Conservation (phyloP, 1,140 invertebrate species). For the Oncopodura yosiiana region DNA sequence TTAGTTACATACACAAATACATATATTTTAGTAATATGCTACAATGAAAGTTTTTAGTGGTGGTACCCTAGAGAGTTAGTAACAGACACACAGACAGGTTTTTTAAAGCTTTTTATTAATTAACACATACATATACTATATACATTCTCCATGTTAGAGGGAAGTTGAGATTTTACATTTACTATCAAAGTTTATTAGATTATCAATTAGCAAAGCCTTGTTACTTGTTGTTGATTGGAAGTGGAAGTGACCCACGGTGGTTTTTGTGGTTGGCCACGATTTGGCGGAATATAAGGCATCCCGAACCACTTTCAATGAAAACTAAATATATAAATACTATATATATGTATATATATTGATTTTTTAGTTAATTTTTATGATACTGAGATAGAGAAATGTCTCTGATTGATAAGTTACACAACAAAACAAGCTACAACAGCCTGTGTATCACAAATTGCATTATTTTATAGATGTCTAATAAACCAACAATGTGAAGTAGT, state of each 20-base stretch:
- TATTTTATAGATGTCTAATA: too few species aligned
- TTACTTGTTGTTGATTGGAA: slow-evolving; percentile 19
- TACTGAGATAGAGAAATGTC: not conserved
- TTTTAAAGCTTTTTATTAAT: too few species aligned
- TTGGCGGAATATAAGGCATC: slow-evolving; percentile 18
- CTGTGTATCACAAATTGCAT: too few species aligned
- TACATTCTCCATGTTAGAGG: too few species aligned
- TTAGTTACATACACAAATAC: not conserved
- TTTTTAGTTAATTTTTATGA: too few species aligned
- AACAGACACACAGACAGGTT: not conserved
- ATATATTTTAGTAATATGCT: not conserved
- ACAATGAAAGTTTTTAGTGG: not conserved
- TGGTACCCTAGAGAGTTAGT: not conserved
- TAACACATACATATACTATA: too few species aligned
- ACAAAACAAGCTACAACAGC: too few species aligned
- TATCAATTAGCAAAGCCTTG: slow-evolving; percentile 8
- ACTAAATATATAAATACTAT: not conserved
- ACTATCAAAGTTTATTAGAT: slow-evolving; percentile 1
- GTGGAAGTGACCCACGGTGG: slow-evolving; percentile 14
- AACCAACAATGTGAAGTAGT: too few species aligned
- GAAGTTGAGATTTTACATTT: too few species aligned
- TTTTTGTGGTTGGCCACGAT: slow-evolving; percentile 7
- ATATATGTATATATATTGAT: not conserved
- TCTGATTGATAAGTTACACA: slow-evolving; percentile 2
- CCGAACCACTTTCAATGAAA: not conserved